Conservation (phyloP, 2,888 invertebrate species). For the Xanthorhoe spadicearia region DNA sequence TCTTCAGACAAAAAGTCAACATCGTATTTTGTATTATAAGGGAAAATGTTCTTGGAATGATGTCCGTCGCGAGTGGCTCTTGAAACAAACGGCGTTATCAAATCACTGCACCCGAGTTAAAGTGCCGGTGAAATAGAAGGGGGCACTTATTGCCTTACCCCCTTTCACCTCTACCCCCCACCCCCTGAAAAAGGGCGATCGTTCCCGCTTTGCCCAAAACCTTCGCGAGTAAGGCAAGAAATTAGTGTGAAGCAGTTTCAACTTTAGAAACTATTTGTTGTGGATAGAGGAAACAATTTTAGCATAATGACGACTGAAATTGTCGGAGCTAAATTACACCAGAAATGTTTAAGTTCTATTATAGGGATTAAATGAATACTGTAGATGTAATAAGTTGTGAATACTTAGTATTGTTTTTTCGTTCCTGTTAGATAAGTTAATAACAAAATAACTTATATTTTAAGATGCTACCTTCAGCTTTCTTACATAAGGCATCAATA, state of each 20-base stretch:
- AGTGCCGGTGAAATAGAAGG: conserved; percentile 81
- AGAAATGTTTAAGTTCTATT: conserved; percentile 13
- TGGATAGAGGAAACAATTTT: conserved; percentile 33
- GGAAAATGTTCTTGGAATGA: conserved; percentile 68
- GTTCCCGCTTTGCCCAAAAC: conserved; percentile 34
- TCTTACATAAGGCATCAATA: no score
- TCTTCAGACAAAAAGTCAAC: conserved; percentile 51
- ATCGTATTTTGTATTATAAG: conserved; percentile 55
- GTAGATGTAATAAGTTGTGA: neutral
- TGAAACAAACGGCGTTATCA: conserved; percentile 83
- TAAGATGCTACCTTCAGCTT: no score
- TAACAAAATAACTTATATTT: no score
- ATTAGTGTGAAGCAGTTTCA: conserved; percentile 38
- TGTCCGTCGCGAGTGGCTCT: conserved; percentile 70
- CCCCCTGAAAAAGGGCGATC: conserved; percentile 41
- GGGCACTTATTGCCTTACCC: conserved; percentile 76
- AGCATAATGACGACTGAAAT: conserved; percentile 31
- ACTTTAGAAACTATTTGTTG: conserved; percentile 37
- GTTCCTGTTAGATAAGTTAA: no score
- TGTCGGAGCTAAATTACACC: conserved; percentile 22
- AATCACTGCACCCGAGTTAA: conserved; percentile 83
- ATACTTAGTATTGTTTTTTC: no score
- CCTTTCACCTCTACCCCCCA: conserved; percentile 28
- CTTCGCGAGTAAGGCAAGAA: conserved; percentile 37
- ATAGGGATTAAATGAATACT: conserved; percentile 6